Evolutionary conservation across 30 jellyfish, hydroid and myxozoan species (phyloP), one percentile per base, ranked within the genome.

Genomic region (Calvadosia cruxmelitensis): DNA sequence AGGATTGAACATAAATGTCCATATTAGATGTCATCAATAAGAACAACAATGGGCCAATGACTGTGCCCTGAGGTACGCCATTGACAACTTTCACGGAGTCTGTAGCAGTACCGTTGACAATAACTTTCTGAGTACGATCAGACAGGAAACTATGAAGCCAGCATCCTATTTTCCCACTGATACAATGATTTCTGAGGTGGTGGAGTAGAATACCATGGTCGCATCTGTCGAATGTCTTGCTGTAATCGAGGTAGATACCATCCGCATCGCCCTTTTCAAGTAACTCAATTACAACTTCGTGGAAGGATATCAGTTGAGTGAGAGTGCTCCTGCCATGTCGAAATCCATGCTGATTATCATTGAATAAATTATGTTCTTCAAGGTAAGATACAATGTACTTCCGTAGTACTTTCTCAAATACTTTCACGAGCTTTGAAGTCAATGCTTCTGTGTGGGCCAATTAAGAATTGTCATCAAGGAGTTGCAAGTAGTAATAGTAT

Each of bases 331-430:
- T 23, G 5, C 78, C 80, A 2, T 27, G 16, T 5, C 78, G n/a
- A 32, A 70, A 70, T 7, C 78, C 78, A 49, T 70, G 80, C 53
- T 70, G 80, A 26, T 52, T 70, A 24, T 12, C 26, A 52, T 70
- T 70, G 31, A 42, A 70, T 27, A 70, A 52, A 52, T 70, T 23
- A 29, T 70, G 49, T 23, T 49, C 53, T 50, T 53, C 69, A 3
- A 53, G 7, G 28, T 53, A 28, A 3, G 13, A 5, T 53, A 53
- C 69, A 5, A 12, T 70, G 27, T 27, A 30, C 20, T 49, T 51
- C 25, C 80, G 15, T 2, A 52, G 29, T 13, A 70, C 80, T 49
- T 31, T 70, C 30, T 70, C 80, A 70, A 70, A 70, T 3, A 49
- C 15, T 51, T 50, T 70, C 3, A 49, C 35, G 23, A 49, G 57